Evolutionary conservation across 2,797 vertebrate species (phyloP), one percentile per base, ranked within the genome.

Genomic region (Jordanella pulchra): DNA sequence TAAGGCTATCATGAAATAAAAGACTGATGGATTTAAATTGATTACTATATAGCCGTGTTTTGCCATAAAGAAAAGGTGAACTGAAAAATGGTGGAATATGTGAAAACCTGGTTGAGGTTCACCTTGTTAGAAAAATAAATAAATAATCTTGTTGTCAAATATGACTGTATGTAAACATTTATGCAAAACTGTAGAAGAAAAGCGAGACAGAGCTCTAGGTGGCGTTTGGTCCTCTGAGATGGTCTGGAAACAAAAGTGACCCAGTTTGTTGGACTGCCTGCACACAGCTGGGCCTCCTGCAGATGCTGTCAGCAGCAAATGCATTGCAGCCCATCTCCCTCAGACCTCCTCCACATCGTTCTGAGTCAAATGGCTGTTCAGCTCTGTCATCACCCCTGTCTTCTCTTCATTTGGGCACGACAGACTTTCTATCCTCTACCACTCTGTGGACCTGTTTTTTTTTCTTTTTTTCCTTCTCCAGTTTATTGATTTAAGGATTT

Each of bases 241-340:
- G 14, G 35, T 28, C 54, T 72, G 75, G 66, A 48, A 39, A 68
- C 73, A 30, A 21, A 76, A 66, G 23, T 85, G 87, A 88, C 88
- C 89, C 84, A 91, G 78, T 85, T 91, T 87, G 65, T 54, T 21
- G 30, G 72, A 48, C 72, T 71, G 78, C 56, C 44, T 45, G 47
- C 67, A 30, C 65, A 77, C 84, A 87, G 77, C 89, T 82, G 76
- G 30, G 50, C 60, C 53, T 75, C 84, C 79, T 76, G 68, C 86
- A 87, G 85, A 82, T 74, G 84, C 85, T 84, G 89, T 88, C 89
- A 89, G 68, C 77, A 42, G 80, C 76, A 65, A 78, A 89, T 92
- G 86, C 82, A 90, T 84, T 84, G 78, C 88, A 82, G 83, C 42
- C 63, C 50, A 32, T 80, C 71, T 73, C 60, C 69, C 65, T 77